A percentile compares a stretch with the other conserved stretches of the same genome.
Evolutionary conservation across 2,888 invertebrate genomes (phyloP).

Genomic region (Tetranychus truncatus): DNA sequence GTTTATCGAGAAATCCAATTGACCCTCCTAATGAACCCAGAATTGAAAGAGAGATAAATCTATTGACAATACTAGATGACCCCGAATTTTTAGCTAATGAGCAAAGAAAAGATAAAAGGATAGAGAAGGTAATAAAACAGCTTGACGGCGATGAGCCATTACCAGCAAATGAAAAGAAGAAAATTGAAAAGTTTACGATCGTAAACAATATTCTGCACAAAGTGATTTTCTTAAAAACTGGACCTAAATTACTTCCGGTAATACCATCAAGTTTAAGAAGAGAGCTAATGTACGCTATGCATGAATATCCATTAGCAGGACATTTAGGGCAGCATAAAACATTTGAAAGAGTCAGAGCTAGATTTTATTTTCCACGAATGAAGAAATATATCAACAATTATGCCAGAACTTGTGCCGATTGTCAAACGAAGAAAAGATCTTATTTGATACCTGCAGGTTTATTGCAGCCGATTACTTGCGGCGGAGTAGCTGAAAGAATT

Average conservation of each 20-base stretch:
- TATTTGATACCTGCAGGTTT: constrained; percentile 8
- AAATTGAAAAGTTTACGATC: background rate
- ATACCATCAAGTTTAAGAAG: constrained; percentile 21
- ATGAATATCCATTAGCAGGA: constrained; percentile 22
- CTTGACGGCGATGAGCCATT: background rate
- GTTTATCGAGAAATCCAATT: background rate
- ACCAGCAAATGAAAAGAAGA: background rate
- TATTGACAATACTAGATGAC: no score
- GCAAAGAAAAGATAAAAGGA: background rate
- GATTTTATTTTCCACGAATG: constrained; percentile 16
- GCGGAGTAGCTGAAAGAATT: constrained; percentile 12
- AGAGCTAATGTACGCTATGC: constrained; percentile 22
- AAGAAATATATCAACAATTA: constrained; percentile 12
- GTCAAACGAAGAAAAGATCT: constrained; percentile 18
- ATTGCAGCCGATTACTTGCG: constrained; percentile 14
- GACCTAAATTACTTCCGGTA: background rate
- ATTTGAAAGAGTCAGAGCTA: background rate
- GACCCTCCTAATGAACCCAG: background rate
- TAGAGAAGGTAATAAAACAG: background rate
- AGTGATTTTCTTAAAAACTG: background rate
- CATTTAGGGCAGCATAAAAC: constrained; percentile 17
- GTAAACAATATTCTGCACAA: constrained; percentile 3
- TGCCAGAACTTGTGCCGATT: background rate
- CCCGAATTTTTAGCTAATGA: background rate
- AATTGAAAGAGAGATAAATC: no score